Conservation (phyloP, 2,113 vertebrate species). For the Carassius gibelio region DNA sequence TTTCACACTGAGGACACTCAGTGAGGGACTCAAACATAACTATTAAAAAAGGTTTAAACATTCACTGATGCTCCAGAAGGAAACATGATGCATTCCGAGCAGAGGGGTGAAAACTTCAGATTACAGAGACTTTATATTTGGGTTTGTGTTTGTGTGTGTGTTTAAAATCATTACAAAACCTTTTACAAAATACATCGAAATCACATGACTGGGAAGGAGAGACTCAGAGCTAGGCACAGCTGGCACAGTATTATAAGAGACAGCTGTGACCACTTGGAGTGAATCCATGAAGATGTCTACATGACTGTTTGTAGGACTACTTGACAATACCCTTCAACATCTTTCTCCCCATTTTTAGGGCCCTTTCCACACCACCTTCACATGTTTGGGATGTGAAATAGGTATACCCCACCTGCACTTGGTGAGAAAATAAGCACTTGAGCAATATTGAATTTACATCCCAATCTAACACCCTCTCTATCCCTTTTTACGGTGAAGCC, state of each 20-base stretch:
- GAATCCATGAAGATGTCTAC: neutral
- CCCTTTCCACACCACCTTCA: neutral
- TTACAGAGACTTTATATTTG: neutral
- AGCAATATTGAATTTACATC: neutral
- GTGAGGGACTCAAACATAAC: too few relatives aligned
- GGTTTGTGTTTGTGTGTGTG: neutral
- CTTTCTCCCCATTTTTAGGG: neutral
- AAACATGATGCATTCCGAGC: too few relatives aligned
- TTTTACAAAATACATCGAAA: neutral
- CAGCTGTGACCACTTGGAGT: constrained; percentile 7
- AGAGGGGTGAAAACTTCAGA: too few relatives aligned
- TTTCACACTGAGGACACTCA: too few relatives aligned
- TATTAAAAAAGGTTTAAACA: too few relatives aligned
- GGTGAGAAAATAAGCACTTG: neutral
- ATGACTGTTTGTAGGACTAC: neutral
- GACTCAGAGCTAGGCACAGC: neutral
- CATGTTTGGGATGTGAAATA: neutral
- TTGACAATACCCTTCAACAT: neutral
- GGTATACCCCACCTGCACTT: too few relatives aligned
- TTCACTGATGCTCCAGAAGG: too few relatives aligned
- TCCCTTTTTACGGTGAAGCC: neutral
- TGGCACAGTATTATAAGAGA: neutral
- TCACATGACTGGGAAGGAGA: constrained; percentile 15
- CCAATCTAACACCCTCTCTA: neutral
- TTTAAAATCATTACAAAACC: neutral